Evolutionary conservation across 2,113 vertebrate genomes (phyloP).

Genomic region (Corvus hawaiiensis): DNA sequence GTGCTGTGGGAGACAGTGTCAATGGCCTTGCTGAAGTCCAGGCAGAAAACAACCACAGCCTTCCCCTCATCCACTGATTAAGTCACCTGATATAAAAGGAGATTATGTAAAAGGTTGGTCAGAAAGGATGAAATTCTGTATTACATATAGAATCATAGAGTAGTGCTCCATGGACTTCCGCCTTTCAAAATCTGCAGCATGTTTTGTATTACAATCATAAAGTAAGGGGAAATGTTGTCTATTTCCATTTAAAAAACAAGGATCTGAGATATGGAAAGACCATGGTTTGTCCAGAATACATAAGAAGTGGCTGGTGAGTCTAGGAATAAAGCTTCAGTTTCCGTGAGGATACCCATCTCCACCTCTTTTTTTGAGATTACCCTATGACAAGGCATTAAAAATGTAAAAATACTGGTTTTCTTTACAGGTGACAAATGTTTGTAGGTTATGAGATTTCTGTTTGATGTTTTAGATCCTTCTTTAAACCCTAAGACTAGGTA

Average conservation of each 20-base stretch:
- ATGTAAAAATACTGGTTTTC: neutral
- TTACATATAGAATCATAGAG: neutral
- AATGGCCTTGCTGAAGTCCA: neutral
- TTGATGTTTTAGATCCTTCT: neutral
- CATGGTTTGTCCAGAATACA: neutral
- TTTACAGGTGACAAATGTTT: neutral
- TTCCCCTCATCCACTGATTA: neutral
- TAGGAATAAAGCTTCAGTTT: neutral
- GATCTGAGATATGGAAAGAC: neutral
- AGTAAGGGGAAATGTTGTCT: neutral
- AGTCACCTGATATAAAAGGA: neutral
- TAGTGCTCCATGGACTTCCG: neutral
- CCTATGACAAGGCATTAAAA: neutral
- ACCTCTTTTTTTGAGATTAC: neutral
- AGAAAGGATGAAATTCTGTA: neutral
- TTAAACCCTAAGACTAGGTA: neutral
- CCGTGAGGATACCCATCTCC: neutral
- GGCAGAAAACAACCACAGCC: neutral
- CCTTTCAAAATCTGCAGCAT: neutral
- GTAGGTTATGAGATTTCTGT: neutral
- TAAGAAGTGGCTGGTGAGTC: neutral
- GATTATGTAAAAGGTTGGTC: neutral
- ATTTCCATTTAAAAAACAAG: neutral
- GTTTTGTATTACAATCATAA: neutral
- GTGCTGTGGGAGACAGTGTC: neutral